These are phyloP conservation scores for Sinocyclocheilus maitianheensis DNA, from an alignment of 2,113 vertebrate genomes.

Conservation along the genomic window DNA sequence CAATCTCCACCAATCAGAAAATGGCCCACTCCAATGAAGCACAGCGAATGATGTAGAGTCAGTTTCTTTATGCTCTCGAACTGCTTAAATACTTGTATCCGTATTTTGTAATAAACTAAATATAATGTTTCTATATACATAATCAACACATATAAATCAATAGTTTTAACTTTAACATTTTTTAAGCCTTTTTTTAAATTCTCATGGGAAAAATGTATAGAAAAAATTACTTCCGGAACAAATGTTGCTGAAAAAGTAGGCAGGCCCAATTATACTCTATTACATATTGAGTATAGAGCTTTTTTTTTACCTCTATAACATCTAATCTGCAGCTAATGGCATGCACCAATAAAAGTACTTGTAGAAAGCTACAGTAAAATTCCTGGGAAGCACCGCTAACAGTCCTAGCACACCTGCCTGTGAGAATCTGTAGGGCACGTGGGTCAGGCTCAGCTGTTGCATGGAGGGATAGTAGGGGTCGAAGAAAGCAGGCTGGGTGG, in stretches of 20 bases:
- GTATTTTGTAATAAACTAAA: too few species aligned
- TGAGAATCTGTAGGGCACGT: constrained; percentile 33
- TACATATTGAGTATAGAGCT: too few species aligned
- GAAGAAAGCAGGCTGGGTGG: constrained; percentile 39
- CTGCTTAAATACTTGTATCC: too few species aligned
- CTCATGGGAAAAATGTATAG: neutral
- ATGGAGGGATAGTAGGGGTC: constrained; percentile 21
- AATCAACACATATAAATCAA: too few species aligned
- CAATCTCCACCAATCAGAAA: too few species aligned
- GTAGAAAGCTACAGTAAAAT: neutral
- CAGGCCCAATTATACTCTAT: neutral
- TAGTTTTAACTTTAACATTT: too few species aligned
- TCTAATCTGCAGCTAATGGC: neutral
- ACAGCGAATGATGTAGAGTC: too few species aligned
- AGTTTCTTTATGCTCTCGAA: too few species aligned
- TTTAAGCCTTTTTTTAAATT: neutral
- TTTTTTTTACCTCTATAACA: neutral
- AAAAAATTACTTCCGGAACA: neutral
- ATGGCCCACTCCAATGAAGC: too few species aligned
- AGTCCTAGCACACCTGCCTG: constrained; percentile 55
- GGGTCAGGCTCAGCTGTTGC: constrained; percentile 37
- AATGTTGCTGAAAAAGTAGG: neutral
- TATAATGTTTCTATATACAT: too few species aligned
- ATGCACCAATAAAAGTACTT: neutral
- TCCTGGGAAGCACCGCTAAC: neutral